These are phyloP conservation scores for Apodemus sylvaticus DNA, from an alignment of 2,113 vertebrate genomes.

Conservation along the genomic window DNA sequence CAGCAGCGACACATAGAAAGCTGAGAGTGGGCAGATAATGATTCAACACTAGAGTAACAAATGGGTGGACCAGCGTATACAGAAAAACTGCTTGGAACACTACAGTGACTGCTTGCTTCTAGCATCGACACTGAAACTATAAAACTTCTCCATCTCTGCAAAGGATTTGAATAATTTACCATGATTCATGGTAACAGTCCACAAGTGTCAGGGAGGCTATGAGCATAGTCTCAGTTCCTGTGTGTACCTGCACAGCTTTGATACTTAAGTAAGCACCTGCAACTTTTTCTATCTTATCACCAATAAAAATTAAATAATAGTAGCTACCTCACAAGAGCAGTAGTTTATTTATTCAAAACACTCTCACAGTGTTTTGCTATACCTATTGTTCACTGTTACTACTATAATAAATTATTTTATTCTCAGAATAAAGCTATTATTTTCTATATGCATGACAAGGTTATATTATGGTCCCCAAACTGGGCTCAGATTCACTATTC, in stretches of 20 bases:
- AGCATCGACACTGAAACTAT: not conserved
- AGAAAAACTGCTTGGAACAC: not conserved
- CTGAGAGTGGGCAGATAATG: not conserved
- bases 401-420: not conserved
- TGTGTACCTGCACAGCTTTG: not conserved
- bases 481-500: not conserved
- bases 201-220: not conserved
- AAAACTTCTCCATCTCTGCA: not conserved
- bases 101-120: not conserved
- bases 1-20: not conserved
- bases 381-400: not conserved
- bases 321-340: not conserved
- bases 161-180: not conserved
- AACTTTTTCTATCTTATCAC: not conserved
- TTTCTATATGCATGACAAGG: not conserved
- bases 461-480: not conserved
- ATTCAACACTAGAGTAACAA: too few relatives aligned
- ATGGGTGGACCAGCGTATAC: too few relatives aligned
- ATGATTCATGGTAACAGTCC: too few relatives aligned
- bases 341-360: not conserved
- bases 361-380: not conserved
- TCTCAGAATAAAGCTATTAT: not conserved
- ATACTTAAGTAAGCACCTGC: not conserved
- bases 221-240: not conserved
- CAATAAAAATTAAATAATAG: not conserved